Evolutionary conservation across 2,113 vertebrate genomes (phyloP).

Genomic region (Myrmophylax atrothorax): DNA sequence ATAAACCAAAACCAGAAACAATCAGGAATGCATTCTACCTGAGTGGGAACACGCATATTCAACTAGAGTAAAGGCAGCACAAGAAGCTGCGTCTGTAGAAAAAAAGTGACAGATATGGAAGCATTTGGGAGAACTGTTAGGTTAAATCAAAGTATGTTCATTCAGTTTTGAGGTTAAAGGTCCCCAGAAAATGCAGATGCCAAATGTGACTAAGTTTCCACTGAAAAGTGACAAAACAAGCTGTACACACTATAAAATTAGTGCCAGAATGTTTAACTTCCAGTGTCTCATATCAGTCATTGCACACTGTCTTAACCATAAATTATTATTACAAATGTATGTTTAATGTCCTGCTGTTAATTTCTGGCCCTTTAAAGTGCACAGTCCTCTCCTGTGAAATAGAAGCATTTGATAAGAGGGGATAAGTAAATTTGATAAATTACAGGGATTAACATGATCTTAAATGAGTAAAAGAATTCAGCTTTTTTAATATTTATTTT

Average conservation of each 20-base stretch:
- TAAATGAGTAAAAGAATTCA: slow-evolving; percentile 51
- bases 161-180: slow-evolving; percentile 7
- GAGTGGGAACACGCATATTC: neutral
- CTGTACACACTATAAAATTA: neutral
- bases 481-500: slow-evolving; percentile 61
- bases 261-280: neutral
- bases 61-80: neutral
- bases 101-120: neutral
- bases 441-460: slow-evolving; percentile 45
- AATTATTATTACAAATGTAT: neutral
- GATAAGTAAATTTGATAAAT: slow-evolving; percentile 52
- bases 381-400: neutral
- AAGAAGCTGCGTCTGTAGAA: neutral
- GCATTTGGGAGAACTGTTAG: neutral
- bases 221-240: neutral
- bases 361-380: slow-evolving; percentile 23
- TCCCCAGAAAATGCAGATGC: neutral
- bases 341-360: neutral
- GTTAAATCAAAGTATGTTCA: neutral
- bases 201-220: rapidly evolving
- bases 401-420: slow-evolving; percentile 30
- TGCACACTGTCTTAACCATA: neutral
- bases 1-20: neutral
- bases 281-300: neutral
- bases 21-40: neutral